phyloP scores from a whole-genome alignment of 1,140 invertebrate species.

The Drosophila teissieri region DNA sequence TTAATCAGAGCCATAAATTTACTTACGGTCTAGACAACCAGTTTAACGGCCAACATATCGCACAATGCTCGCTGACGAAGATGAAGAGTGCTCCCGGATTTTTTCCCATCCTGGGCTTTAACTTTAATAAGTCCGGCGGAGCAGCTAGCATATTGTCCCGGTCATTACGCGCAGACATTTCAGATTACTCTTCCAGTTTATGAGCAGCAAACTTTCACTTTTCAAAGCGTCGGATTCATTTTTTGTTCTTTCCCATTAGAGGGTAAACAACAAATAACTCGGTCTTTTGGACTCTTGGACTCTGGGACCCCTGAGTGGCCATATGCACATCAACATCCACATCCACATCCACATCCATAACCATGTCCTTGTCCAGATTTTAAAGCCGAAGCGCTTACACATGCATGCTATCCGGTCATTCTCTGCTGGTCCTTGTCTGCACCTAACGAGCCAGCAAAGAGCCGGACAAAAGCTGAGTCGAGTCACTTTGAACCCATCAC shows the following conservation, averaged over 20 bases:
- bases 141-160: conserved; percentile 40
- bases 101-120: neutral
- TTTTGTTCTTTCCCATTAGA: neutral
- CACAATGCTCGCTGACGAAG: conserved; percentile 28
- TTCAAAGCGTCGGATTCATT: conserved; percentile 40
- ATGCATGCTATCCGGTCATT: conserved; percentile 56
- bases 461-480: conserved; percentile 34
- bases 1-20: conserved; percentile 62
- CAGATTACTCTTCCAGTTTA: conserved; percentile 55
- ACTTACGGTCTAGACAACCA: conserved; percentile 61
- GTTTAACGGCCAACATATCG: conserved; percentile 47
- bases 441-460: conserved; percentile 56
- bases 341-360: no score
- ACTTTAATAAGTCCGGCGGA: conserved; percentile 30
- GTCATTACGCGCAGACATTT: conserved; percentile 57
- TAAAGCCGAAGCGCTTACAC: conserved; percentile 40
- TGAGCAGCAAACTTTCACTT: conserved; percentile 53
- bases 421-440: conserved; percentile 56
- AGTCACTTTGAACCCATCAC: conserved; percentile 44
- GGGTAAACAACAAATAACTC: conserved; percentile 36
- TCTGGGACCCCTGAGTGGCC: conserved; percentile 27
- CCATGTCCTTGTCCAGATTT: conserved; percentile 53
- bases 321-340: neutral
- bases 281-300: conserved; percentile 15
- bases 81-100: conserved; percentile 28